These are phyloP conservation scores for Tolmerus cingulatus DNA, from an alignment of 2,888 invertebrate genomes.

Conservation along the genomic window DNA sequence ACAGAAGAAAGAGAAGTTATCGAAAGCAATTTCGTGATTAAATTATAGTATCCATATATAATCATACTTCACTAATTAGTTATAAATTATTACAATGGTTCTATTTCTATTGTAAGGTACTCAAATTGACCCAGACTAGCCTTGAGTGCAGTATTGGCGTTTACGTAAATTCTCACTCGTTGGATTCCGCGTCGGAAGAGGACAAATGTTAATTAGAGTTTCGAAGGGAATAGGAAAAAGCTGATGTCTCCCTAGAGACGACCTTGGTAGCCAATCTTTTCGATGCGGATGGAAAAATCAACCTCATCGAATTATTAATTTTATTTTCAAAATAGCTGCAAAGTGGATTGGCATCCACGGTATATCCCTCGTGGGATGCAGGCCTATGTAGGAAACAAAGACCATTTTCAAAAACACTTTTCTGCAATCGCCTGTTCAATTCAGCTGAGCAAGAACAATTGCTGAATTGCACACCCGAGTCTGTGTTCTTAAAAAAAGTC, in stretches of 20 bases:
- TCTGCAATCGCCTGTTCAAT: neutral
- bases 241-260: neutral
- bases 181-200: neutral
- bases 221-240: neutral
- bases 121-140: constrained; percentile 19
- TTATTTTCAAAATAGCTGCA: neutral
- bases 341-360: neutral
- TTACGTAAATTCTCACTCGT: constrained; percentile 18
- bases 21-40: constrained; percentile 3
- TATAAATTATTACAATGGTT: constrained; percentile 13
- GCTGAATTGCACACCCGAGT: neutral
- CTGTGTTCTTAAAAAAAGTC: neutral
- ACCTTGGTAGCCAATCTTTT: neutral
- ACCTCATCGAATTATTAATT: neutral
- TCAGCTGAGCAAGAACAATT: neutral
- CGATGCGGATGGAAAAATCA: neutral
- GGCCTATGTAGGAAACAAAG: neutral
- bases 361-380: neutral
- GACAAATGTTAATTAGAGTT: neutral
- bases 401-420: neutral
- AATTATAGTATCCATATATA: neutral
- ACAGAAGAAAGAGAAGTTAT: constrained; percentile 31
- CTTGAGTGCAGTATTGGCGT: constrained; percentile 1
- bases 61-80: neutral
- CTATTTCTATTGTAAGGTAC: constrained; percentile 20